These are phyloP conservation scores for Heloderma charlesbogerti DNA, from an alignment of 2,113 vertebrate genomes.

Conservation along the genomic window DNA sequence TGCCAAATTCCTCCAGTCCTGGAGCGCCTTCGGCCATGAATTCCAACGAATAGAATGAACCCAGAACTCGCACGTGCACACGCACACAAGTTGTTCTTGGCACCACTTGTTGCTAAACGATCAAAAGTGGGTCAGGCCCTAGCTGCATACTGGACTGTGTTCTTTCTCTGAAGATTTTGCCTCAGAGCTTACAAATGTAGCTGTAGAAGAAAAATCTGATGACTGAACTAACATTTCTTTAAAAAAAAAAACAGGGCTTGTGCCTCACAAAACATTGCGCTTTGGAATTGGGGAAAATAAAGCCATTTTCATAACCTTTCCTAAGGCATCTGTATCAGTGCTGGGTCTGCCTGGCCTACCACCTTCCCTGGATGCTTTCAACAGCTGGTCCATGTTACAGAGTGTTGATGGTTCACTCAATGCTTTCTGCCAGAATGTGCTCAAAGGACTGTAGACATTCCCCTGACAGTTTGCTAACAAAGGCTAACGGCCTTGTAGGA, in stretches of 20 bases:
- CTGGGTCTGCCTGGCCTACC: not conserved
- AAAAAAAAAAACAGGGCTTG: too few species aligned
- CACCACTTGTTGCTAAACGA: not conserved
- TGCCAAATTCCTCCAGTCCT: not conserved
- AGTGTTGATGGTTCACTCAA: too few species aligned
- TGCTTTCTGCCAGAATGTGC: too few species aligned
- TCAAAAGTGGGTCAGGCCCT: not conserved
- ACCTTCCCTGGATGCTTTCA: not conserved
- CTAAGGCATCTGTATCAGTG: not conserved
- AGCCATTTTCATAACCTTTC: conserved; percentile 17
- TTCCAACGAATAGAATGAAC: not conserved
- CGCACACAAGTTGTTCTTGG: not conserved
- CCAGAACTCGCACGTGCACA: not conserved
- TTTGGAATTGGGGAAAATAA: conserved; percentile 27
- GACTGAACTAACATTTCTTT: not conserved
- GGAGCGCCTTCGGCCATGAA: too few species aligned
- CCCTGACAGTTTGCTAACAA: not conserved
- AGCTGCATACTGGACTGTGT: not conserved
- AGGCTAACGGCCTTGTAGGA: not conserved
- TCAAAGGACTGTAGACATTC: too few species aligned
- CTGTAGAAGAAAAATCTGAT: not conserved
- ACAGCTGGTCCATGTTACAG: too few species aligned
- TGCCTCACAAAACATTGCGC: not conserved
- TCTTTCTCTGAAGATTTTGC: not conserved
- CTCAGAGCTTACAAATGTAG: not conserved